Evolutionary conservation across 2,888 invertebrate genomes (phyloP).

Genomic region (Carabus problematicus): DNA sequence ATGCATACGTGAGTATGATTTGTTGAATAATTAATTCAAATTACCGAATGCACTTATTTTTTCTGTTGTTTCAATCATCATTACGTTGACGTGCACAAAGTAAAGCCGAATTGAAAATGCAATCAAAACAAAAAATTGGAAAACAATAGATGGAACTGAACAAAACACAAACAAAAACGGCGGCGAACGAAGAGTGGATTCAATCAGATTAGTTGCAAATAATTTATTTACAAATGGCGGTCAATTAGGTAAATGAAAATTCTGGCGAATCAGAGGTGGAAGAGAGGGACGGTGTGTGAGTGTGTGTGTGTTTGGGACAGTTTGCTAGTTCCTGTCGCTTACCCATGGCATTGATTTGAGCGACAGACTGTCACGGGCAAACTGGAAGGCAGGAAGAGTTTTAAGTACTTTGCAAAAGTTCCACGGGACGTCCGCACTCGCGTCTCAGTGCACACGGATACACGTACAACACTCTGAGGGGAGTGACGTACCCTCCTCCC

Average conservation of each 20-base stretch:
- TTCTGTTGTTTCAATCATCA: conserved; percentile 13
- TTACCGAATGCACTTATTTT: conserved; percentile 12
- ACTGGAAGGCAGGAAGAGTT: conserved; percentile 61
- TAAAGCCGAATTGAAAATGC: background rate
- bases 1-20: conserved; percentile 7
- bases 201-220: conserved; percentile 19
- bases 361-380: conserved; percentile 59
- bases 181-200: background rate
- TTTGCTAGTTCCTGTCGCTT: background rate
- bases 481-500: conserved; percentile 12
- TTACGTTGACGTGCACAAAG: background rate
- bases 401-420: conserved; percentile 61
- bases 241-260: conserved; percentile 24
- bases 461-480: background rate
- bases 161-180: background rate
- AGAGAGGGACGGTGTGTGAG: background rate
- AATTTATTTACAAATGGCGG: conserved; percentile 10
- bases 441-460: conserved; percentile 1
- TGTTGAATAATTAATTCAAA: conserved; percentile 5
- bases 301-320: background rate
- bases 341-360: conserved; percentile 54
- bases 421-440: conserved; percentile 42
- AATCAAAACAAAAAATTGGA: background rate
- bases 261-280: background rate
- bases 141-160: conserved; percentile 5